phyloP scores from a whole-genome alignment of 2,797 vertebrate genomes.

The Bovichtus variegatus region DNA sequence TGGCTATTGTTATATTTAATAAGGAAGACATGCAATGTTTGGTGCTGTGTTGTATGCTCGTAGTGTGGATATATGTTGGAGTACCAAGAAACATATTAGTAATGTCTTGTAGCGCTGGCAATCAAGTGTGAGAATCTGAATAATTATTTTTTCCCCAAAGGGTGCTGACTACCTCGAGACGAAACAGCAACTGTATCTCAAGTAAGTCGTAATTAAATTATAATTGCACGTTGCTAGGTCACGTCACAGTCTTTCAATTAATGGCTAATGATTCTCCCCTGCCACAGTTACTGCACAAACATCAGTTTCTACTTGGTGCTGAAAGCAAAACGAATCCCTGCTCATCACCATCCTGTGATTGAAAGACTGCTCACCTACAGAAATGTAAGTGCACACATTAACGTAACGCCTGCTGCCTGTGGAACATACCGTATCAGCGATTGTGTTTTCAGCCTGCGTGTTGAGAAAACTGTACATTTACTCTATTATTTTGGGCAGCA shows the following conservation, averaged over 20 bases:
- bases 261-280: slow-evolving; percentile 11
- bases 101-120: not conserved
- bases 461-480: not conserved
- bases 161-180: slow-evolving; percentile 89
- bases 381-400: slow-evolving; percentile 81
- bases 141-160: slow-evolving; percentile 63
- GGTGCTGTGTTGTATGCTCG: not conserved
- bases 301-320: slow-evolving; percentile 96
- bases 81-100: not conserved
- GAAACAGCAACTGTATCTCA: slow-evolving; percentile 95
- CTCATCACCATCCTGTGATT: slow-evolving; percentile 94
- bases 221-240: not conserved
- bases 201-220: slow-evolving; percentile 76
- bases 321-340: slow-evolving; percentile 91
- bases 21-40: not conserved
- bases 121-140: not conserved
- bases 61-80: not conserved
- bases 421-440: not conserved
- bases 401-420: not conserved
- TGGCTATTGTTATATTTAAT: not conserved
- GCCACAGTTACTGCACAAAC: slow-evolving; percentile 92
- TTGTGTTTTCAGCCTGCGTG: not conserved
- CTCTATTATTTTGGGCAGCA: not conserved
- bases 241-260: not conserved
- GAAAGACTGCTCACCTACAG: slow-evolving; percentile 93